phyloP scores from a whole-genome alignment of 1,140 invertebrate genomes.

The Drosophila chauvacae region DNA sequence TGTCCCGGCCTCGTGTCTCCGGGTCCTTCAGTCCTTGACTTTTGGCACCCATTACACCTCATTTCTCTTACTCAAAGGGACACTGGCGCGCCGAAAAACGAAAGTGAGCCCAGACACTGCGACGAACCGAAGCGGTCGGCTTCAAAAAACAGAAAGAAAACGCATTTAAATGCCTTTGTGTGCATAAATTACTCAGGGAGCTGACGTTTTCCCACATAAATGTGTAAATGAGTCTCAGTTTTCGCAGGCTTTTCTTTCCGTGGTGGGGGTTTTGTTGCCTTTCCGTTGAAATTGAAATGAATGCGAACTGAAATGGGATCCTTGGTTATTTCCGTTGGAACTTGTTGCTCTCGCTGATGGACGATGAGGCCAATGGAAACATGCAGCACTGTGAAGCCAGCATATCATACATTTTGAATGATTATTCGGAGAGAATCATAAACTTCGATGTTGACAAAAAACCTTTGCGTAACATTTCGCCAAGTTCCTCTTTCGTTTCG shows the following conservation, averaged over 20 bases:
- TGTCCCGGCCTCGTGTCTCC: conserved; percentile 11
- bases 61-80: conserved; percentile 54
- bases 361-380: conserved; percentile 37
- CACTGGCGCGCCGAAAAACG: conserved; percentile 66
- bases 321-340: conserved; percentile 5
- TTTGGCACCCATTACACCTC: conserved; percentile 74
- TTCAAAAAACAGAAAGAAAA: conserved; percentile 29
- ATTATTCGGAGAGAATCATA: neutral
- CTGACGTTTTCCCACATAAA: conserved; percentile 59
- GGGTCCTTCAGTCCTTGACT: conserved; percentile 42
- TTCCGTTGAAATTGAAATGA: conserved; percentile 59
- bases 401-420: conserved; percentile 20
- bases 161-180: conserved; percentile 71
- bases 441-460: neutral
- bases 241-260: conserved; percentile 6
- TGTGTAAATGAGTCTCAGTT: conserved; percentile 66
- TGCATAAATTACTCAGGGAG: conserved; percentile 70
- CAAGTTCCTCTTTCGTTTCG: neutral
- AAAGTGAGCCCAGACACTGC: conserved; percentile 52
- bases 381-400: neutral
- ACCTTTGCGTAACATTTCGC: neutral
- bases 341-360: conserved; percentile 52
- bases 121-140: conserved; percentile 21
- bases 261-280: neutral
- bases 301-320: conserved; percentile 28